A percentile compares a stretch with the other conserved stretches of the same genome.
phyloP scores from a whole-genome alignment of 2,888 invertebrate species.

The Herminia tarsipennalis region DNA sequence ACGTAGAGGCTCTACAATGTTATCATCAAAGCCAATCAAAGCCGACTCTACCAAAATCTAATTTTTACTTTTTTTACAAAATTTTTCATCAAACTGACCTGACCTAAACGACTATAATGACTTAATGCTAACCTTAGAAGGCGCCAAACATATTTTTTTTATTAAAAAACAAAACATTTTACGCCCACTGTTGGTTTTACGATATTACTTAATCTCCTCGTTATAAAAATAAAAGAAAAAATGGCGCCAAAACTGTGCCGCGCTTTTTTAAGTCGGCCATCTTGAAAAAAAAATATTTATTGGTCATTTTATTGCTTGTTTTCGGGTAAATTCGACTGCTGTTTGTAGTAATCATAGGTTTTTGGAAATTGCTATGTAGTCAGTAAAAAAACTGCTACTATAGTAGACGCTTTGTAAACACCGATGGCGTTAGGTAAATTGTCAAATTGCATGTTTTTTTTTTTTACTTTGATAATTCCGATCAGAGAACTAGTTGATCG shows the following conservation, averaged over 20 bases:
- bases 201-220: constrained; percentile 73
- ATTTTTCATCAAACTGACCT: constrained; percentile 37
- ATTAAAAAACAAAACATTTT: constrained; percentile 54
- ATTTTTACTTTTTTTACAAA: constrained; percentile 26
- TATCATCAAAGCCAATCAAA: background rate
- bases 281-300: constrained; percentile 54
- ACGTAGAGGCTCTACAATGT: background rate
- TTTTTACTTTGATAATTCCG: no score
- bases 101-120: constrained; percentile 45
- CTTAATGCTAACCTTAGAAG: constrained; percentile 42
- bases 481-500: no score
- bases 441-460: no score
- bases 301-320: constrained; percentile 53
- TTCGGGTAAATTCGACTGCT: constrained; percentile 49
- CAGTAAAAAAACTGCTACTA: constrained; percentile 19
- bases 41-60: constrained; percentile 27
- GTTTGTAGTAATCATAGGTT: constrained; percentile 50
- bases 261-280: constrained; percentile 49
- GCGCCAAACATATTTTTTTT: constrained; percentile 53
- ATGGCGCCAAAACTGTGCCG: constrained; percentile 61
- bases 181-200: constrained; percentile 81
- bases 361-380: constrained; percentile 45
- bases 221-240: constrained; percentile 58
- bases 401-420: constrained; percentile 10
- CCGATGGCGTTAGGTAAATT: background rate